Conservation (phyloP, 2,888 invertebrate genomes). For the Cistogaster globosa region DNA sequence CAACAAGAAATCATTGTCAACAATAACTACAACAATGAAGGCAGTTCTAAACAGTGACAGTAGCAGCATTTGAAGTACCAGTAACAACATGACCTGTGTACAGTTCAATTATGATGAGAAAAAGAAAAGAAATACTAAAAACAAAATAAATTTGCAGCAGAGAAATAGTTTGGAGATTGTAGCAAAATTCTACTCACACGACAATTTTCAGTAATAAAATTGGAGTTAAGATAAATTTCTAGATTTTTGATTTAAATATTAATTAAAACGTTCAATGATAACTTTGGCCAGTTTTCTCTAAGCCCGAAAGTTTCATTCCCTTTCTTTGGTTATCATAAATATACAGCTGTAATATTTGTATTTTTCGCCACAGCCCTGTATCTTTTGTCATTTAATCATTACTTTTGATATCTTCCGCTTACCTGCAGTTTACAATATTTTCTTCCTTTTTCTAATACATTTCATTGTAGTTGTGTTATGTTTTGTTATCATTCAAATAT, state of each 20-base stretch:
- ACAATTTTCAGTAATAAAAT: too few species aligned
- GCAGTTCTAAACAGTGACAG: slow-evolving; percentile 1
- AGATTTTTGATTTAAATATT: too few species aligned
- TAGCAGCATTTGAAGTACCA: slow-evolving; percentile 32
- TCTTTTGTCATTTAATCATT: slow-evolving; percentile 53
- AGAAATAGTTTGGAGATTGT: too few species aligned
- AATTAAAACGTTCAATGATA: too few species aligned
- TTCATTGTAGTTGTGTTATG: slow-evolving; percentile 12
- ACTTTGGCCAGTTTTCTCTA: too few species aligned
- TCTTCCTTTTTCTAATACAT: slow-evolving; percentile 41
- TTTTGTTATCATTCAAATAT: slow-evolving; percentile 27
- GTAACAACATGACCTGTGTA: slow-evolving; percentile 52
- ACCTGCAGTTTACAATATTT: slow-evolving; percentile 68
- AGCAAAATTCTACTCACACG: too few species aligned
- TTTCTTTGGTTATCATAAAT: too few species aligned
- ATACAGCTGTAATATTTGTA: not conserved
- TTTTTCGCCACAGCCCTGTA: slow-evolving; percentile 9
- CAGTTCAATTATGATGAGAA: slow-evolving; percentile 51
- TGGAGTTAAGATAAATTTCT: too few species aligned
- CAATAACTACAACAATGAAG: slow-evolving; percentile 67
- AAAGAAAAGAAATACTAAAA: not conserved
- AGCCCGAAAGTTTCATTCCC: too few species aligned
- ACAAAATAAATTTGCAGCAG: too few species aligned
- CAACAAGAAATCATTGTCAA: slow-evolving; percentile 71
- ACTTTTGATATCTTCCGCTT: slow-evolving; percentile 62